These are phyloP conservation scores for Cheumatopsyche charites DNA, from an alignment of 1,140 invertebrate species.

Conservation along the genomic window DNA sequence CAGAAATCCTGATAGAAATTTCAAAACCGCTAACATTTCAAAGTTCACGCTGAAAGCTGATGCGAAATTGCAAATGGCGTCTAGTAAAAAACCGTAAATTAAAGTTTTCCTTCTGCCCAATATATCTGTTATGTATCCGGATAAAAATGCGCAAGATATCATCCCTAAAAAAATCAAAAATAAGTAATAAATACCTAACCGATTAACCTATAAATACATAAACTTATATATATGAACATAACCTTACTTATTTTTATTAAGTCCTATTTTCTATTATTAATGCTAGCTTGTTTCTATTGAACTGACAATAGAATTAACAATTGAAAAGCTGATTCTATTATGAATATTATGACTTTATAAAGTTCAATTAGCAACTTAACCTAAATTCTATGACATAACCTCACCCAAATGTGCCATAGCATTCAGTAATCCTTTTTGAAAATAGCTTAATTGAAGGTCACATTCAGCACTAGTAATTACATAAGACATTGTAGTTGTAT, in stretches of 20 bases:
- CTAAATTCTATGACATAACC: too few relatives aligned
- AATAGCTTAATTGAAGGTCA: slow-evolving; percentile 67
- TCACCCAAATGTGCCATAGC: slow-evolving; percentile 72
- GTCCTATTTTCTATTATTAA: too few relatives aligned
- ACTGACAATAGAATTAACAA: too few relatives aligned
- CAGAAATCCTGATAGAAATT: slow-evolving; percentile 81
- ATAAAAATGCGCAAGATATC: slow-evolving; percentile 79
- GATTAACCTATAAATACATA: background rate
- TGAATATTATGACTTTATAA: too few relatives aligned
- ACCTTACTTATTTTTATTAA: too few relatives aligned
- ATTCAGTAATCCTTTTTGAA: slow-evolving; percentile 73
- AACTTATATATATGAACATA: background rate
- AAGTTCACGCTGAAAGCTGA: slow-evolving; percentile 75
- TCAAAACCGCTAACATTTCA: slow-evolving; percentile 70
- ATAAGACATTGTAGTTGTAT: slow-evolving; percentile 67
- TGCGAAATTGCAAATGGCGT: slow-evolving; percentile 70
- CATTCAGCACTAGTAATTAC: slow-evolving; percentile 74
- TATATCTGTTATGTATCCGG: slow-evolving; percentile 81
- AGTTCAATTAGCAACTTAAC: too few relatives aligned
- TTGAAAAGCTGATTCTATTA: too few relatives aligned
- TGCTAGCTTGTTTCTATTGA: too few relatives aligned
- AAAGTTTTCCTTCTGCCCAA: slow-evolving; percentile 74
- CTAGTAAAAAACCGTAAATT: slow-evolving; percentile 72
- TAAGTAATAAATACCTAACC: background rate
- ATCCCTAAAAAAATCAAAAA: slow-evolving; percentile 67